phyloP scores from a whole-genome alignment of 1,140 invertebrate species.

The Conopomorpha cramerella region DNA sequence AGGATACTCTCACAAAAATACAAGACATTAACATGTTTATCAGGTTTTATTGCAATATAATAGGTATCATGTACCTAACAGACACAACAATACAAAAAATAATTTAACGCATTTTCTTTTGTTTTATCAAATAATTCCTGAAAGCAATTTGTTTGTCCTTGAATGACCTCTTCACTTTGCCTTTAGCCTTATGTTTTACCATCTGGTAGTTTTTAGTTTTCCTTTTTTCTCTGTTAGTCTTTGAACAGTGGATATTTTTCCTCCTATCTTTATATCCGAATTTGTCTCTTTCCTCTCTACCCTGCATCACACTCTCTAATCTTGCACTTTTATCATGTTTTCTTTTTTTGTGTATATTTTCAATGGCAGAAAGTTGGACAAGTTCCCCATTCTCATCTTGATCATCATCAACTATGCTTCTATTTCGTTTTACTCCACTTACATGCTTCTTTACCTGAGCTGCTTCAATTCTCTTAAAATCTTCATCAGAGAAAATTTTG shows the following conservation, averaged over 20 bases:
- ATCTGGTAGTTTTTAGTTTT: conserved; percentile 94
- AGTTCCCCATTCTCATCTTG: conserved; percentile 70
- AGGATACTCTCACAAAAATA: too few relatives aligned
- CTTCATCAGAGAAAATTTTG: conserved; percentile 91
- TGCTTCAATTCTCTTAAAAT: conserved; percentile 89
- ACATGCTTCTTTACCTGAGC: conserved; percentile 83
- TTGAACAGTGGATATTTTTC: conserved; percentile 87
- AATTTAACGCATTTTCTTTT: conserved; percentile 81
- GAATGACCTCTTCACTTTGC: conserved; percentile 89
- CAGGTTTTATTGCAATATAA: too few relatives aligned
- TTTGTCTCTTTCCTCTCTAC: conserved; percentile 85
- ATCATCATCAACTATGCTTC: conserved; percentile 64
- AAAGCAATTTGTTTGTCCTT: conserved; percentile 92
- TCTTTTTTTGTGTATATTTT: conserved; percentile 92
- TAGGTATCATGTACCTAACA: too few relatives aligned
- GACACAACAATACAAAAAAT: too few relatives aligned
- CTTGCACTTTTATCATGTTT: conserved; percentile 88
- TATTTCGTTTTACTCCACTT: conserved; percentile 68
- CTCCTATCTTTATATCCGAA: conserved; percentile 86
- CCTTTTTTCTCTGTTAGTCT: conserved; percentile 90
- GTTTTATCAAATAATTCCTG: conserved; percentile 84
- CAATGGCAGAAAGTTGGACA: conserved; percentile 86
- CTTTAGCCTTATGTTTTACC: conserved; percentile 89
- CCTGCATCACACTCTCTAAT: conserved; percentile 80
- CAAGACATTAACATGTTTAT: too few relatives aligned